These are phyloP conservation scores for Zalophus californianus DNA, from an alignment of 2,797 vertebrate species.

Conservation along the genomic window DNA sequence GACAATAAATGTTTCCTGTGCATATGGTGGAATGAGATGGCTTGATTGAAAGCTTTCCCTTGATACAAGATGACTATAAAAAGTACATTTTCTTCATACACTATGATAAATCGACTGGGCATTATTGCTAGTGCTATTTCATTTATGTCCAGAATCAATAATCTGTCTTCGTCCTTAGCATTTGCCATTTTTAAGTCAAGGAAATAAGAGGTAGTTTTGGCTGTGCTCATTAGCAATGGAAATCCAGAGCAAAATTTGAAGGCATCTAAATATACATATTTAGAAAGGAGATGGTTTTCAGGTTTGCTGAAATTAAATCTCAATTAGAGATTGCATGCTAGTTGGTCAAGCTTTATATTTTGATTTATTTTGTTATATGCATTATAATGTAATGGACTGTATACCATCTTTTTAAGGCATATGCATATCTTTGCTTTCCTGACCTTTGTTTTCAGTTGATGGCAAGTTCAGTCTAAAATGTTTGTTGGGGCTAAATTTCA, in stretches of 20 bases:
- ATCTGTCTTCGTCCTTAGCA: neutral
- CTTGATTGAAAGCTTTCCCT: neutral
- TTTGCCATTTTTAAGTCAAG: slow-evolving; percentile 10
- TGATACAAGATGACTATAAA: neutral
- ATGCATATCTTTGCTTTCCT: neutral
- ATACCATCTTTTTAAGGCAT: neutral
- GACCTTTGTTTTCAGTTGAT: neutral
- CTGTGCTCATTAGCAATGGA: neutral
- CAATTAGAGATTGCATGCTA: neutral
- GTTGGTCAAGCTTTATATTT: neutral
- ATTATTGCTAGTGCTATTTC: neutral
- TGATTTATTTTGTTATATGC: slow-evolving; percentile 15
- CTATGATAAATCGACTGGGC: neutral
- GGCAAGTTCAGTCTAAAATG: neutral
- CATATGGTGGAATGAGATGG: neutral
- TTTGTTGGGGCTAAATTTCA: neutral
- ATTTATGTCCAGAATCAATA: neutral
- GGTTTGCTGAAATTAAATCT: slow-evolving; percentile 1
- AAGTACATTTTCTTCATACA: neutral
- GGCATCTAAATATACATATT: neutral
- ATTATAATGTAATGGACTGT: neutral
- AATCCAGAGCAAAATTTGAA: neutral
- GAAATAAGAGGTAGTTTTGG: neutral
- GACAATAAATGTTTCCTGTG: neutral
- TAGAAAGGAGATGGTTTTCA: slow-evolving; percentile 3